Evolutionary conservation across 2,888 invertebrate species (phyloP).

Genomic region (Hypercompe scribonia): DNA sequence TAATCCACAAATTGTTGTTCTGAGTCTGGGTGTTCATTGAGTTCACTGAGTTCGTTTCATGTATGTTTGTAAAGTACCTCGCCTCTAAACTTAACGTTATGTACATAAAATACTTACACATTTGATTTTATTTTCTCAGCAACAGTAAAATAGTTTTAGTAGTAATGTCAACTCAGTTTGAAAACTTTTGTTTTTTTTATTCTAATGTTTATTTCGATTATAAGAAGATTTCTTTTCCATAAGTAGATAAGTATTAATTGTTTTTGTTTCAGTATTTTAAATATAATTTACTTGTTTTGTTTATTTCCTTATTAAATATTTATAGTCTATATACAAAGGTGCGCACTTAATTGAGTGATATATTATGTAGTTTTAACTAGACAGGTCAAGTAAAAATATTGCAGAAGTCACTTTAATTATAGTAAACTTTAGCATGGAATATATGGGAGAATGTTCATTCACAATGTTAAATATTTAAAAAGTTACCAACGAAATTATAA

Average conservation of each 20-base stretch:
- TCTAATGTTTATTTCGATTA: neutral
- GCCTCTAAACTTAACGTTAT: too few species aligned
- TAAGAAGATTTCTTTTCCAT: neutral
- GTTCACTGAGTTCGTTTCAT: too few species aligned
- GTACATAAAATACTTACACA: neutral
- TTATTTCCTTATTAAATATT: constrained; percentile 7
- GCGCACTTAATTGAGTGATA: constrained; percentile 25
- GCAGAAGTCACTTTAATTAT: constrained; percentile 4
- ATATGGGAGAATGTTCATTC: neutral
- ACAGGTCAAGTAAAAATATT: constrained; percentile 3
- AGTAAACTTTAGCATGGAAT: neutral
- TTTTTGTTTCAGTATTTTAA: neutral
- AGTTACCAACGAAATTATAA: neutral
- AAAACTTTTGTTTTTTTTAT: neutral
- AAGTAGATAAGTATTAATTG: neutral
- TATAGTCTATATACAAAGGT: constrained; percentile 18
- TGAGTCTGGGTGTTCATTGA: too few species aligned
- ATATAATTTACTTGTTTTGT: neutral
- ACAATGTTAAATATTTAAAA: neutral
- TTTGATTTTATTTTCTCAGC: neutral
- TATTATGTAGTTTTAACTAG: constrained; percentile 9
- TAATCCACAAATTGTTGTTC: too few species aligned
- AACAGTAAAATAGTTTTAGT: neutral
- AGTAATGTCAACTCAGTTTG: neutral
- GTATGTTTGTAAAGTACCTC: too few species aligned